phyloP scores from a whole-genome alignment of 30 jellyfish, hydroid and myxozoan species.

The Morbakka virulenta region DNA sequence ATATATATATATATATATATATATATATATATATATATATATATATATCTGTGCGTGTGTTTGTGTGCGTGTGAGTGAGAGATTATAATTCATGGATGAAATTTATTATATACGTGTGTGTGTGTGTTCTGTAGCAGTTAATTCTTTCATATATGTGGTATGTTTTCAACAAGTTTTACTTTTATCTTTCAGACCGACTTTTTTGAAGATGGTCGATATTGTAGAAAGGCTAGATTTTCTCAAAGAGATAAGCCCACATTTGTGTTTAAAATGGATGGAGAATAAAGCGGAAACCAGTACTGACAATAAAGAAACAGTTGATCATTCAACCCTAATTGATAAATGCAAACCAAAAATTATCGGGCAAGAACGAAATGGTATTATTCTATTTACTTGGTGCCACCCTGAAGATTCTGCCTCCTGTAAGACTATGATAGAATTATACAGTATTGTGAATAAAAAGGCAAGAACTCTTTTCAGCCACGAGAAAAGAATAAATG shows the following conservation, averaged over 20 bases:
- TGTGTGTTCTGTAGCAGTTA: too few species aligned
- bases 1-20: too few species aligned
- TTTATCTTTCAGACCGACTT: too few species aligned
- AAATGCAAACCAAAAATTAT: conserved; percentile 45
- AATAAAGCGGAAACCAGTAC: not conserved
- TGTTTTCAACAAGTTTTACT: too few species aligned
- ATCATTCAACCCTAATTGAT: not conserved
- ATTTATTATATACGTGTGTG: too few species aligned
- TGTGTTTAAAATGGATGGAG: not conserved
- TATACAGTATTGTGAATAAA: conserved; percentile 29
- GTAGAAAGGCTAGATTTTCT: conserved; percentile 54
- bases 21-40: too few species aligned
- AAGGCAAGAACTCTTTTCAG: conserved; percentile 38
- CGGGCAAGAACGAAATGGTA: conserved; percentile 79
- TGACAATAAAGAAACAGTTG: not conserved
- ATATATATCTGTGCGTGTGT: too few species aligned
- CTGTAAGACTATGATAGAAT: conserved; percentile 61
- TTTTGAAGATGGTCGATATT: conserved; percentile 68
- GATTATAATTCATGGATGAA: too few species aligned
- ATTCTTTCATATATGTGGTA: too few species aligned
- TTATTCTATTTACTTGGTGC: conserved; percentile 58
- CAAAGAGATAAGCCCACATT: conserved; percentile 15
- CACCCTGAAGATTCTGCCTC: not conserved
- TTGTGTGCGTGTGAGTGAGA: too few species aligned
- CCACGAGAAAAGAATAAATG: conserved; percentile 60